Base-by-base conservation (phyloP, 2,888 invertebrate species). In the Xylota segnis region DNA sequence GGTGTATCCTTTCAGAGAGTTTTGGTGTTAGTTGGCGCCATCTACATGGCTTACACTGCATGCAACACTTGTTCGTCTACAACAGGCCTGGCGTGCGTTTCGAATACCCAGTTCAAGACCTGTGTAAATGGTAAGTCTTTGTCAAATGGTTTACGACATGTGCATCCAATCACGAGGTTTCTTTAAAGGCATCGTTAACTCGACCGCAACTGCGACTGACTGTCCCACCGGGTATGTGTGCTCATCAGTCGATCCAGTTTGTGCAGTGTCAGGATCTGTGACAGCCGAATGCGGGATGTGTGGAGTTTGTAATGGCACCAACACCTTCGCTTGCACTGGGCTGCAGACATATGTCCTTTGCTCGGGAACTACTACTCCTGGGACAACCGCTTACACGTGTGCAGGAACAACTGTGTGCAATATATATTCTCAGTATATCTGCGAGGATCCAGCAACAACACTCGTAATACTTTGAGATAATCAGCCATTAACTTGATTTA, bases 141-240 rank as follows among this genome's bases (percentile, higher is more conserved):
- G 6, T 2, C 4, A 9, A 29, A 54, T 12, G 12, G n/a, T 12
- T 18, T 0, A 14, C 4, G 7, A 50, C 10, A 14, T 1, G 4
- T 14, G 0, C 23, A 23, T 32, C 6, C 4, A 14, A 0, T 9
- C 23, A 5, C 10, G 0, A 9, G 0, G 6, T 16, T 7, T 14
- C 4, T 40, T 32, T 10, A 6, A 27, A 83, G 83, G 77, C 14
- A 4, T 66, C 3, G 23, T 23, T 23, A 23, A 23, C 23, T n/a
- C 83, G 77, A 2, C 23, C 23, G 18, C 65, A 1, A 29, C 54
- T 0, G 18, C 59, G 0, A 37, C 43, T 0, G n/a, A 37, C 2
- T 83, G 83, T 14, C 83, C 83, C 5, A 66, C 27, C 40, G 78
- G 78, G 29, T 72, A 72, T 12, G 37, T 83, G 5, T 83, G 83